Evolutionary conservation across 2,888 invertebrate genomes (phyloP).

Genomic region (Graphium colonna): DNA sequence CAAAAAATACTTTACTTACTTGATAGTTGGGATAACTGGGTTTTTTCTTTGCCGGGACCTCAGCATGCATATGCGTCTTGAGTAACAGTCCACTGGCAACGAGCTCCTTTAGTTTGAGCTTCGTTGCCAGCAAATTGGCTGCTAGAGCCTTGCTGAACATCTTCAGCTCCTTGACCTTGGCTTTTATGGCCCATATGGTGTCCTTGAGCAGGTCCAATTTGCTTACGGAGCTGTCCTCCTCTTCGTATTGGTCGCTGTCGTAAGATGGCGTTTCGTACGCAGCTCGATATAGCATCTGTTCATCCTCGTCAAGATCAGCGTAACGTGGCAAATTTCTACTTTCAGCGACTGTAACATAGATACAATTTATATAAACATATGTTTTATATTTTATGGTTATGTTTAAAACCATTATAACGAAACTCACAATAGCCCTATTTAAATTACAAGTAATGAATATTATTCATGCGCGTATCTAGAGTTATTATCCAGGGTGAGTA

Average conservation of each 20-base stretch:
- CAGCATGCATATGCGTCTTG: conserved; percentile 50
- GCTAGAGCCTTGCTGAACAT: conserved; percentile 64
- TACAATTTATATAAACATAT: no score
- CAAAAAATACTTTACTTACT: no score
- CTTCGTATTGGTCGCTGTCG: conserved; percentile 50
- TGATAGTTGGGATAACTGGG: conserved; percentile 47
- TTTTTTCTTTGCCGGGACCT: conserved; percentile 48
- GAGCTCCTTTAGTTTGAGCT: conserved; percentile 61
- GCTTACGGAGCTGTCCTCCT: conserved; percentile 46
- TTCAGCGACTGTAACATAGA: background rate
- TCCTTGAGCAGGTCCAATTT: conserved; percentile 67
- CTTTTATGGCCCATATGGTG: conserved; percentile 63
- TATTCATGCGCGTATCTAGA: no score
- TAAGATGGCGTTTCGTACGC: conserved; percentile 64
- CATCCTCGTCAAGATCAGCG: conserved; percentile 59
- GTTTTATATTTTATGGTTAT: no score
- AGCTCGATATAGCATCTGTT: conserved; percentile 58
- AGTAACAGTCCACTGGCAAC: conserved; percentile 42
- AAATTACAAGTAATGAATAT: no score
- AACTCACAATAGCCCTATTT: no score
- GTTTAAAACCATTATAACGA: no score
- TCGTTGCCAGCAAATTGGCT: conserved; percentile 59
- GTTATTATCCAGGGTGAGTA: no score
- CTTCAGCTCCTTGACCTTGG: conserved; percentile 62
- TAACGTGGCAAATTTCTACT: conserved; percentile 51